phyloP scores from a whole-genome alignment of 2,113 vertebrate species.

The Bolborhynchus lineola region DNA sequence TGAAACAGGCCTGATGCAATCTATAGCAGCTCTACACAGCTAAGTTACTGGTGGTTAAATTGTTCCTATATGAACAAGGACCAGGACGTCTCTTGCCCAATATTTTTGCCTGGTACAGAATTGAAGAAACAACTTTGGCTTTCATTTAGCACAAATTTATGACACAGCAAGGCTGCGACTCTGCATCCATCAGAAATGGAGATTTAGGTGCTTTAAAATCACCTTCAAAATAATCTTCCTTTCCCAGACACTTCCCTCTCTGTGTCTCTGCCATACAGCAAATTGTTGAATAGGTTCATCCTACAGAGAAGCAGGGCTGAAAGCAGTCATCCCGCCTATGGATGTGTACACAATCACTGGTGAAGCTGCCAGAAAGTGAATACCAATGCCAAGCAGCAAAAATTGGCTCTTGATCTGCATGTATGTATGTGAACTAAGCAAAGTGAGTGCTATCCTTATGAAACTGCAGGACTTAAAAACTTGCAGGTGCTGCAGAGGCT shows the following conservation, averaged over 20 bases:
- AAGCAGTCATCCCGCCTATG: background rate
- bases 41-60: background rate
- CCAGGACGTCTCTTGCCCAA: background rate
- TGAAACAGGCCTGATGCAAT: background rate
- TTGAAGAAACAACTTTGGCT: background rate
- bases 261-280: background rate
- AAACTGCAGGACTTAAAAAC: background rate
- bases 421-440: background rate
- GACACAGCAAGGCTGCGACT: background rate
- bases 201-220: background rate
- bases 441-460: background rate
- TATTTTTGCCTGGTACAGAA: background rate
- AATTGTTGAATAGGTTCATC: background rate
- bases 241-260: background rate
- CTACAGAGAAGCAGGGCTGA: background rate
- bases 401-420: background rate
- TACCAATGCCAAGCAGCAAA: background rate
- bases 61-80: background rate
- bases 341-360: background rate
- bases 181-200: background rate
- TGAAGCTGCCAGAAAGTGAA: background rate
- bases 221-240: background rate
- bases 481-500: accelerated
- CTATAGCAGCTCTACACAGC: background rate
- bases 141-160: background rate